Base-by-base conservation (phyloP, 2,888 invertebrate genomes). In the Drosophila quasianomalipes region DNA sequence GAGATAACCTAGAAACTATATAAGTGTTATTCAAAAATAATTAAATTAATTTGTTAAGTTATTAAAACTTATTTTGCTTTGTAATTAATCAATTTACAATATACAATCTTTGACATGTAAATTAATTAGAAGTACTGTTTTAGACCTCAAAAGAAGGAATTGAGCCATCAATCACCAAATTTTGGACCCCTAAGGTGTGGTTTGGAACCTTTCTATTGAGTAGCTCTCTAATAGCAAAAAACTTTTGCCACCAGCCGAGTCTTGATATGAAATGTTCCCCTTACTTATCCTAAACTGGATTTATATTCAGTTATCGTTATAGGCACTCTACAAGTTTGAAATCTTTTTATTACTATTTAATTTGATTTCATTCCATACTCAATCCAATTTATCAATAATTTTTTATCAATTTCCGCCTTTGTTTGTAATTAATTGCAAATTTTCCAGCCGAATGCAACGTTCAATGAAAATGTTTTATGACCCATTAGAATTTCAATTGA, bases 401-500 rank as follows among this genome's bases (percentile, higher is more conserved):
- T 54, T 53, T 53, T 57, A 61, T 68, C 70, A 76, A 75, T 84
- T 82, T 84, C 72, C 75, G 76, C 66, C 72, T 70, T 70, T 69
- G 66, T 74, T 78, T 64, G 69, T 67, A 70, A 81, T 81, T 84
- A 84, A 81, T 84, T 82, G 64, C 57, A 79, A 74, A 84, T 84
- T 84, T 82, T 81, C 75, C 81, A 76, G 66, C 54, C 74, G 74
- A 83, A 63, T 67, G 79, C 61, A 51, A 67, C 41, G 53, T 63
- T 47, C 31, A 37, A 55, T 60, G 47, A 53, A 65, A 63, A 30
- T 54, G 58, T 63, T 68, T 60, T 30, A 22, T 52, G 61, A 35
- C 62, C 68, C 61, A 65, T 73, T 58, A 33, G 55, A 61, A 71
- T 71, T 68, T 57, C 31, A 65, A 76, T 78, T 70, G 55, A 77